phyloP scores from a whole-genome alignment of 2,113 vertebrate species.

The Amphilophus citrinellus region DNA sequence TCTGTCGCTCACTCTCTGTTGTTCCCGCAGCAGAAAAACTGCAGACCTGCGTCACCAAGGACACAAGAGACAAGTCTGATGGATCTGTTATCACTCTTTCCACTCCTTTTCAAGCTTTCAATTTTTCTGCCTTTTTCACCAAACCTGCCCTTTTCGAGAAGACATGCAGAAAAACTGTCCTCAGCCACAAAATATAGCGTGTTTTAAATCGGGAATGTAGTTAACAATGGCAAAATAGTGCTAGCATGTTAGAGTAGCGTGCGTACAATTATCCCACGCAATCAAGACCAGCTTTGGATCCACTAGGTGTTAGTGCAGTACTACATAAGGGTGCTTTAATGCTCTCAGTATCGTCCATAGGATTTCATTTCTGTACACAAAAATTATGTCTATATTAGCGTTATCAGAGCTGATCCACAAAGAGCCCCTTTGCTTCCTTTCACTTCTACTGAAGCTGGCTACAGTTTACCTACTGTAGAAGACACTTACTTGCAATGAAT shows the following conservation, averaged over 20 bases:
- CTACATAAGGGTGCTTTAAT: neutral
- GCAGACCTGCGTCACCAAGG: conserved; percentile 70
- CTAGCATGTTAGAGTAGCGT: neutral
- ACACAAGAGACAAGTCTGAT: conserved; percentile 65
- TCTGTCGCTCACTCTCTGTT: conserved; percentile 31
- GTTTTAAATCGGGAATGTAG: neutral
- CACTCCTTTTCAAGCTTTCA: conserved; percentile 20
- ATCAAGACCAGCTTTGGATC: neutral
- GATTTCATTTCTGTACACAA: neutral
- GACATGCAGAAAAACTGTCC: neutral
- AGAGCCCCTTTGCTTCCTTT: fast-evolving
- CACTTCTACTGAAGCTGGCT: neutral
- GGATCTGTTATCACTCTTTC: conserved; percentile 46
- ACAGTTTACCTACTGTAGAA: neutral
- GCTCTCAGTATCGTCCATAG: neutral
- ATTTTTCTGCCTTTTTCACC: conserved; percentile 20
- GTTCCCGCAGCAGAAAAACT: conserved; percentile 63
- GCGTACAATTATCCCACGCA: neutral
- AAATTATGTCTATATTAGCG: neutral
- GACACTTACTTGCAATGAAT: neutral
- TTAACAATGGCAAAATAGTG: neutral
- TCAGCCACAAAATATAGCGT: neutral
- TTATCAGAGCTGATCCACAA: too few relatives aligned
- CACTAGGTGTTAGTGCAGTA: conserved; percentile 7
- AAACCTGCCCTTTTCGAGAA: neutral